Base-by-base conservation (phyloP, 1,140 invertebrate genomes). In the Nilaparvata lugens region DNA sequence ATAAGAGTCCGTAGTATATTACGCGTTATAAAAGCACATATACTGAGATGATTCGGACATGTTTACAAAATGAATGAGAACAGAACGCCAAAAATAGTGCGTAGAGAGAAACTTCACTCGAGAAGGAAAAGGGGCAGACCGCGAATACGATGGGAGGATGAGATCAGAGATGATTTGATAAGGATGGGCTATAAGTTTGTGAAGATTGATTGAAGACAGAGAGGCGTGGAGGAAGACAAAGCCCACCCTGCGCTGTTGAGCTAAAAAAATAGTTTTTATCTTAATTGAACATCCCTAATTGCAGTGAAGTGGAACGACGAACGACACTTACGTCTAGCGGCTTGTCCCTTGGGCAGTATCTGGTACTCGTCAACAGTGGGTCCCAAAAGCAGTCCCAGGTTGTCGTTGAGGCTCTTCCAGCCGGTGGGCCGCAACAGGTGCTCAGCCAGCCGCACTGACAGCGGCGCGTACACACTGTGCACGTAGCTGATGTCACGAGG, bases 401-500 rank as follows among this genome's bases (percentile, higher is more conserved):
- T 73, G 72, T 86, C 80, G 60, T 82, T 79, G 56, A 88, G 81
- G 64, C 82, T 80, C 64, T 86, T 79, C 90, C 90, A 94, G 6
- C 88, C 86, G n/a, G 84, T 85, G 57, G 87, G 87, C 66, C 85
- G 85, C 0, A 88, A 80, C n/a, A 94, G 77, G 67, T 88, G 85
- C 72, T 97, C 93, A 2, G 87, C 85, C 23, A 98, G 78, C 56
- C 94, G 81, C 1, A 94, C 85, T 67, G 88, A 94, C n/a, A 98
- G 68, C 0, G 95, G 95, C 0, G 95, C 93, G 75, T 97, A 98
- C 71, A 89, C 91, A 65, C 86, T 93, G 73, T 93, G 91, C 25
- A 97, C 89, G 73, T 95, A 97, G 62, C 91, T 88, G 53, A 96
- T 94, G 69, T 97, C 93, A 64, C 84, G 89, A 0, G 89, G 90